Evolutionary conservation across 2,888 invertebrate genomes (phyloP).

Genomic region (Encarsia formosa): DNA sequence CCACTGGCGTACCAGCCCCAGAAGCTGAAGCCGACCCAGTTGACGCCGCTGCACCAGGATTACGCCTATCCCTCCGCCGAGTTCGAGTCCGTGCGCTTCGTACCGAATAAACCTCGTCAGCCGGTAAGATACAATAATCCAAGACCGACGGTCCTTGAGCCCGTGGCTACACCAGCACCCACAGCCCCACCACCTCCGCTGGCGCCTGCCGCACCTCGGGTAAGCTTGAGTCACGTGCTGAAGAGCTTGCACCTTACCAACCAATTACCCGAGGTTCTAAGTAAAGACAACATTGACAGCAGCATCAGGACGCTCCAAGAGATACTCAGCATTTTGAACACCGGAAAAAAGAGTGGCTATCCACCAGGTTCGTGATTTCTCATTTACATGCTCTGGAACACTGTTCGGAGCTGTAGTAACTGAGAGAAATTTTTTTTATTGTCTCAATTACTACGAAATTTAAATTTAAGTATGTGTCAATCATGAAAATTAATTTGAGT

Average conservation of each 20-base stretch:
- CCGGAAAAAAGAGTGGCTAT: slow-evolving; percentile 48
- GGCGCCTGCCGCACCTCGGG: slow-evolving; percentile 1
- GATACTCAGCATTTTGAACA: slow-evolving; percentile 67
- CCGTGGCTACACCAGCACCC: slow-evolving; percentile 1
- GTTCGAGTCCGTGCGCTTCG: slow-evolving; percentile 22
- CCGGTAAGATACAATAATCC: background rate
- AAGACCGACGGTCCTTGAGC: background rate
- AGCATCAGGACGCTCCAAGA: slow-evolving; percentile 74
- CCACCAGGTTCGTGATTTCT: slow-evolving; percentile 20
- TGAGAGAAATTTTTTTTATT: too few relatives aligned
- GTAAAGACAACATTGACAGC: slow-evolving; percentile 72
- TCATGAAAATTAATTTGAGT: too few relatives aligned
- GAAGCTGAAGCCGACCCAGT: slow-evolving; percentile 1
- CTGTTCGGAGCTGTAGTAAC: too few relatives aligned
- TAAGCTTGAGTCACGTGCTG: slow-evolving; percentile 57
- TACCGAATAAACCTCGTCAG: background rate
- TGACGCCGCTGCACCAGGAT: background rate
- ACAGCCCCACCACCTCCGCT: slow-evolving; percentile 13
- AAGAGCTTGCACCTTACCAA: slow-evolving; percentile 72
- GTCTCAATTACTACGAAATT: background rate
- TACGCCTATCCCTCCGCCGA: slow-evolving; percentile 7
- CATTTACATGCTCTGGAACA: too few relatives aligned
- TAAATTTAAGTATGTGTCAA: too few relatives aligned
- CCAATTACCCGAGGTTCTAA: slow-evolving; percentile 71
- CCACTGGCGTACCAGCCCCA: background rate